Percentiles rank a stretch among this genome's conserved stretches.
These are phyloP conservation scores for Plestiodon gilberti DNA, from an alignment of 2,113 vertebrate genomes.

Conservation along the genomic window DNA sequence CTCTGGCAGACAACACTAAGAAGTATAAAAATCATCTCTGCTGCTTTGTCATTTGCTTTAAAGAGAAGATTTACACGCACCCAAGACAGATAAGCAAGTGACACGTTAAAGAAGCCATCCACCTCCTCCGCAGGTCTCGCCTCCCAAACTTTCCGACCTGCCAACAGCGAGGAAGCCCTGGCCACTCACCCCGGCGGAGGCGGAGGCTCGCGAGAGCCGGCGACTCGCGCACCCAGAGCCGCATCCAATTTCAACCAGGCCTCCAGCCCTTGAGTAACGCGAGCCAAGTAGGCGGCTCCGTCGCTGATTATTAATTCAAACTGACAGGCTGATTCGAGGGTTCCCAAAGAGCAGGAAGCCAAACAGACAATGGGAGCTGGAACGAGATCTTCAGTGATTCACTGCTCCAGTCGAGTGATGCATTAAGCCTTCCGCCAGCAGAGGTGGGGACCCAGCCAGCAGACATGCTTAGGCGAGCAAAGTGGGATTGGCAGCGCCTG, in stretches of 20 bases:
- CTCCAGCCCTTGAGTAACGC: conserved; percentile 42
- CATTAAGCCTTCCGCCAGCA: conserved; percentile 64
- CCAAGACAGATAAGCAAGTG: neutral
- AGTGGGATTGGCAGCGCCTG: conserved; percentile 26
- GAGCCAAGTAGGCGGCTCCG: conserved; percentile 44
- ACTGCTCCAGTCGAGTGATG: conserved; percentile 58
- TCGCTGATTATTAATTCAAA: conserved; percentile 55
- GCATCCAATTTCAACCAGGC: conserved; percentile 40
- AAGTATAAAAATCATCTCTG: too few species aligned
- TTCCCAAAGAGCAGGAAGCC: conserved; percentile 70
- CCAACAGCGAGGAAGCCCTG: neutral
- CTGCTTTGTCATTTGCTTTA: too few species aligned
- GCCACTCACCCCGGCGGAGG: conserved; percentile 17
- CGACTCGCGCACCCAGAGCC: conserved; percentile 22
- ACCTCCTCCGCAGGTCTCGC: neutral
- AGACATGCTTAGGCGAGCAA: conserved; percentile 45
- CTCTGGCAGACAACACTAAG: too few species aligned
- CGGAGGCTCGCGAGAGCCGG: conserved; percentile 8
- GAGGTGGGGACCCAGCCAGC: conserved; percentile 20
- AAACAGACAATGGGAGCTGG: conserved; percentile 70
- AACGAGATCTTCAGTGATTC: conserved; percentile 71
- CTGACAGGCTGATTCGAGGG: conserved; percentile 69
- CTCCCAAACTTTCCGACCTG: too few species aligned
- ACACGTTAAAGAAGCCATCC: neutral
- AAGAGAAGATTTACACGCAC: too few species aligned